These are phyloP conservation scores for Amblyjoppa proteus DNA, from an alignment of 2,888 invertebrate species.

Conservation along the genomic window DNA sequence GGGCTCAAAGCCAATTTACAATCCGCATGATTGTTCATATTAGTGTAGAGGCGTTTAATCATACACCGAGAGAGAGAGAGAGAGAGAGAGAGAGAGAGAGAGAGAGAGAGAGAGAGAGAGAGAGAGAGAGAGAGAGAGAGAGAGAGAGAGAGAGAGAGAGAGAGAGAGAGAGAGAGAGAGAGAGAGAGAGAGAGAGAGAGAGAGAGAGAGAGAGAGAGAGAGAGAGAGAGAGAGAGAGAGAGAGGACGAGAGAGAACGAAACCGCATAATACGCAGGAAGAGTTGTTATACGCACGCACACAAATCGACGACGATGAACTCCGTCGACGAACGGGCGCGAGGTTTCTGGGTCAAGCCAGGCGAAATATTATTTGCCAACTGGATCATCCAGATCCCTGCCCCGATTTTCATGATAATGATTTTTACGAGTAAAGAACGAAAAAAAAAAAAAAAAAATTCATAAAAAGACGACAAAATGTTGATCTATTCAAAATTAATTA, in stretches of 20 bases:
- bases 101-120: conserved; percentile 16
- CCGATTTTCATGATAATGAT: conserved; percentile 28
- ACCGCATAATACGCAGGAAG: not conserved
- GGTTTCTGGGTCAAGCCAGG: conserved; percentile 20
- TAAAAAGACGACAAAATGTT: not conserved
- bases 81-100: conserved; percentile 9
- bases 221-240: conserved; percentile 17
- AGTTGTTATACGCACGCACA: not conserved
- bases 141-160: conserved; percentile 15
- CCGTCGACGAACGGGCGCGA: conserved; percentile 34
- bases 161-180: conserved; percentile 13
- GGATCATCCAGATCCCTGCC: conserved; percentile 9
- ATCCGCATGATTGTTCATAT: conserved; percentile 62
- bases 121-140: conserved; percentile 10
- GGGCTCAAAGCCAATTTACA: conserved; percentile 64
- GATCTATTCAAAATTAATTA: not conserved
- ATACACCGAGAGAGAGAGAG: conserved; percentile 19
- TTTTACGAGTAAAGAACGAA: not conserved
- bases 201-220: conserved; percentile 10
- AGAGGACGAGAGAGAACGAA: conserved; percentile 3
- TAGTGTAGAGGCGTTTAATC: conserved; percentile 44
- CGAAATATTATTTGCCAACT: conserved; percentile 48
- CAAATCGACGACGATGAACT: conserved; percentile 35
- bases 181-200: conserved; percentile 11
- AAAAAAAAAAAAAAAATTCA: conserved; percentile 3